phyloP scores from a whole-genome alignment of 2,113 vertebrate genomes.

The Oreochromis niloticus region DNA sequence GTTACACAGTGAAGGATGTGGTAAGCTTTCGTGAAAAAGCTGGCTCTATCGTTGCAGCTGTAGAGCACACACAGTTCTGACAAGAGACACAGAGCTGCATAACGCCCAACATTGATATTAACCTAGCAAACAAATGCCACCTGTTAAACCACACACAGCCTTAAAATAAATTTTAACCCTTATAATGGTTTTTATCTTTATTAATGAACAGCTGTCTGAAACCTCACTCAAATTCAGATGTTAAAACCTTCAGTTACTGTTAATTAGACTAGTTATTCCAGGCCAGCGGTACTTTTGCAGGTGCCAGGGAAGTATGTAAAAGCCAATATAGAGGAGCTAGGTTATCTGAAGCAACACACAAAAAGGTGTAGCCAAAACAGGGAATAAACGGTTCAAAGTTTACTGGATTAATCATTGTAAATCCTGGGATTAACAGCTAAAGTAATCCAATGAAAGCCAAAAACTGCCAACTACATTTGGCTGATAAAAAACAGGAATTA shows the following conservation, averaged over 20 bases:
- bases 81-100: not conserved
- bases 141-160: not conserved
- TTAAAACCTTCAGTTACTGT: not conserved
- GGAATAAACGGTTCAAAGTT: not conserved
- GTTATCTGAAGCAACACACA: not conserved
- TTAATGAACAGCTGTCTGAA: not conserved
- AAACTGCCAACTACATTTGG: not conserved
- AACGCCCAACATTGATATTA: not conserved
- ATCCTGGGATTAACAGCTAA: not conserved
- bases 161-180: not conserved
- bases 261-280: not conserved
- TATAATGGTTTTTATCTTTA: not conserved
- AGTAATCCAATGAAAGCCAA: not conserved
- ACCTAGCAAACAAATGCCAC: not conserved
- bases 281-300: not conserved
- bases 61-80: not conserved
- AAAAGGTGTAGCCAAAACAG: not conserved
- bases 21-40: not conserved
- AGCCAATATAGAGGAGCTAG: not conserved
- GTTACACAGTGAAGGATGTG: conserved; percentile 33
- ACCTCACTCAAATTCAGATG: not conserved
- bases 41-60: not conserved
- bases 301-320: not conserved
- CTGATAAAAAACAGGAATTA: not conserved
- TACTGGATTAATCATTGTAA: not conserved